Evolutionary conservation across 2,797 vertebrate species (phyloP), one percentile per base, ranked within the genome.

Genomic region (Amniataba percoides): DNA sequence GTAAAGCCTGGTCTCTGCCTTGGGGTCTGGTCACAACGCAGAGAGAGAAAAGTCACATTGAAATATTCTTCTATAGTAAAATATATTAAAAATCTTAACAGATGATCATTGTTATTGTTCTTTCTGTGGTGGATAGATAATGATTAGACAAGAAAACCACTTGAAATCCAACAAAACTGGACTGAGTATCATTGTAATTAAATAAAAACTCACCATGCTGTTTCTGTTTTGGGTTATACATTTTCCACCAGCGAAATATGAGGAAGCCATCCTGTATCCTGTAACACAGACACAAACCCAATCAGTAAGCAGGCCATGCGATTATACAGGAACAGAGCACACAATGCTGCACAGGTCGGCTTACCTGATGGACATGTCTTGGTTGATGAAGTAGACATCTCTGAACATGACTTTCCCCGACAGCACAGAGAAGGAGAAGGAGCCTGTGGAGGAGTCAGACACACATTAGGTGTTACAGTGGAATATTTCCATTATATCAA

Each of bases 181-280:
- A 25, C 23, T 52, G 18, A 34, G 18, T 39, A 40, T 19, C 14
- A 36, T 27, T 8, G 13, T 23, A 15, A 43, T 27, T 16, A 43
- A n/a, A n/a, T n/a, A n/a, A n/a, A 43, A 61, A 11, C 96, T 94
- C 88, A 99, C 98, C 98, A 2, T 99, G 98, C 81, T 97, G 97
- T 71, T 99, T 99, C 90, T 99, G 98, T 89, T 99, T 99, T 48
- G 98, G 98, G 90, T 99, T 99, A 87, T 98, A 99, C 96, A 99
- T 97, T 93, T 99, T 99, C 98, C 98, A 99, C 98, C 98, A 99
- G 6, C 97, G 97, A 94, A 99, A 99, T 94, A 99, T 99, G 89
- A 99, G 93, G 87, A 99, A 98, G 81, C 98, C 98, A 89, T 99
- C 98, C 85, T 99, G 98, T 93, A 99, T 98, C 95, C 98, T 99